These are phyloP conservation scores for Chaetodon auriga DNA, from an alignment of 2,113 vertebrate species.

Conservation along the genomic window DNA sequence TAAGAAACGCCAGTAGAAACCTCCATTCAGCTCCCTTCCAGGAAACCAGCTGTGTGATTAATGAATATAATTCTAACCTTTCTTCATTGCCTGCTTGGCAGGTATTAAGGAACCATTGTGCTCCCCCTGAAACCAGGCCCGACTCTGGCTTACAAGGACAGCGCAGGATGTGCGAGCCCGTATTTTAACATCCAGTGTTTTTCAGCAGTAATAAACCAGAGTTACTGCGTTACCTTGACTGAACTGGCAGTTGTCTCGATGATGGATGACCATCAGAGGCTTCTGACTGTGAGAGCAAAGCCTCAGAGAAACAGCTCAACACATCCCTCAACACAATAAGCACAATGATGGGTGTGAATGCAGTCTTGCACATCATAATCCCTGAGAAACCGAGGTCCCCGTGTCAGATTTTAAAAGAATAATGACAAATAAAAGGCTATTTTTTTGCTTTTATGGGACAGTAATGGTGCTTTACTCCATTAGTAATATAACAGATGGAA, in stretches of 20 bases:
- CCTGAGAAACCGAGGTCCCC: neutral
- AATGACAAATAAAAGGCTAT: neutral
- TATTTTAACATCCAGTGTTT: slow-evolving; percentile 1
- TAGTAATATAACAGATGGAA: neutral
- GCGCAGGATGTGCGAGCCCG: neutral
- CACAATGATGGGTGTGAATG: slow-evolving; percentile 38
- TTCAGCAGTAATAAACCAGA: neutral
- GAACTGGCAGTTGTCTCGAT: slow-evolving; percentile 87
- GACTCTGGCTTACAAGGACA: neutral
- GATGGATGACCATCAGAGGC: slow-evolving; percentile 92
- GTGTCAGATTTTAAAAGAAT: neutral
- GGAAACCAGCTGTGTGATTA: slow-evolving; percentile 45
- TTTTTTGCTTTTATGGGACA: neutral
- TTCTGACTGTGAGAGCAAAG: slow-evolving; percentile 84
- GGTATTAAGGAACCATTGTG: slow-evolving; percentile 40
- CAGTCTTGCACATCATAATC: slow-evolving; percentile 1
- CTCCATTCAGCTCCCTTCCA: slow-evolving; percentile 1
- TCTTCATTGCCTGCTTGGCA: slow-evolving; percentile 25
- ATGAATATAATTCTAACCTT: slow-evolving; percentile 11
- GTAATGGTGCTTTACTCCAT: neutral
- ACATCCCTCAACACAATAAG: slow-evolving; percentile 53
- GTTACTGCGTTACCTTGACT: slow-evolving; percentile 86
- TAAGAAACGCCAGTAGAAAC: neutral
- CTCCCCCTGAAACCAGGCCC: slow-evolving; percentile 28
- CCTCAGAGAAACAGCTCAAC: slow-evolving; percentile 36